Percentiles rank a stretch among this genome's conserved stretches.
Evolutionary conservation across 2,888 invertebrate species (phyloP).

Genomic region (Ditula angustiorana): DNA sequence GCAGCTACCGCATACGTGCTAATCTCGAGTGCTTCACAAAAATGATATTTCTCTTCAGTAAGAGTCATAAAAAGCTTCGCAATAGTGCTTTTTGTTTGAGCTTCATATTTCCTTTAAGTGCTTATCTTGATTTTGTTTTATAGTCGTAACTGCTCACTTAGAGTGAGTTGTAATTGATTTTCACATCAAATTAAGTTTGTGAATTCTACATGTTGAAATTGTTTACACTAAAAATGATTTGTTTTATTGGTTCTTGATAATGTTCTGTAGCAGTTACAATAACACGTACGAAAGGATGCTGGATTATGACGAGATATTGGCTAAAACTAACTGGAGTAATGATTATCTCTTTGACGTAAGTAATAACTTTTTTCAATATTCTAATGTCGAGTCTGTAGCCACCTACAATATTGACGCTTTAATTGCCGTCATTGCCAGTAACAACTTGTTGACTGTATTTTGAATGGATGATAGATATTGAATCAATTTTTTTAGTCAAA

Average conservation of each 20-base stretch:
- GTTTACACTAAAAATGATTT: background rate
- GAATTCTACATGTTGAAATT: background rate
- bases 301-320: constrained; percentile 28
- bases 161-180: too few relatives aligned
- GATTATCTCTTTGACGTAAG: constrained; percentile 66
- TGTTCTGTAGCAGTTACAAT: constrained; percentile 12
- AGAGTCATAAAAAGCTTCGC: constrained; percentile 17
- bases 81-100: constrained; percentile 15
- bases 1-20: constrained; percentile 29
- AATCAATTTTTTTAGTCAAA: too few relatives aligned
- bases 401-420: too few relatives aligned
- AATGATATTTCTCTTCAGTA: constrained; percentile 18
- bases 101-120: too few relatives aligned
- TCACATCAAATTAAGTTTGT: too few relatives aligned
- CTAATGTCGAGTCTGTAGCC: too few relatives aligned
- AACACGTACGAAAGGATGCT: constrained; percentile 8
- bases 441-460: too few relatives aligned
- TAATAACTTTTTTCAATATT: too few relatives aligned
- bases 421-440: too few relatives aligned
- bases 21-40: constrained; percentile 25
- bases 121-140: background rate
- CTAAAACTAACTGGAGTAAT: constrained; percentile 53
- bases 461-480: too few relatives aligned
- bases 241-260: background rate
- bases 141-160: background rate